Conservation (phyloP, 2,797 vertebrate genomes). For the Diglossa cyanea region DNA sequence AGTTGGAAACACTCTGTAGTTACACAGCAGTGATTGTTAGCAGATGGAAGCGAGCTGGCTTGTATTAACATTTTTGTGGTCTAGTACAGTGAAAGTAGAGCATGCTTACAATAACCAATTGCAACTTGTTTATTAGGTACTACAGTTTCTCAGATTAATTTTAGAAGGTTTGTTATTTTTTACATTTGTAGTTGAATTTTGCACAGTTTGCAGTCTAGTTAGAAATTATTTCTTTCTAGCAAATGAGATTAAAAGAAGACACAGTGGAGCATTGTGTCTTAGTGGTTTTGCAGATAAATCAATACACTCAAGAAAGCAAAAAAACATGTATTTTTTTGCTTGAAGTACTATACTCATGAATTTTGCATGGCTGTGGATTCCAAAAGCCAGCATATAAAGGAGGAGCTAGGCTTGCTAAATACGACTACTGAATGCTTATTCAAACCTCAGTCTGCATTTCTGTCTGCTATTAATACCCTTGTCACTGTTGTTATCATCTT, state of each 20-base stretch:
- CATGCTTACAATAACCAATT: neutral
- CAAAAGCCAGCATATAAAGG: neutral
- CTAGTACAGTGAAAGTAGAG: neutral
- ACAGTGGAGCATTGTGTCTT: neutral
- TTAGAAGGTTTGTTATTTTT: neutral
- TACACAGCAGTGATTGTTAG: neutral
- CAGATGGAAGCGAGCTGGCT: conserved; percentile 1
- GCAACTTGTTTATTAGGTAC: neutral
- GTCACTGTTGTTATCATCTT: neutral
- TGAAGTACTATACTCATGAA: conserved; percentile 14
- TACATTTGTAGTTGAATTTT: neutral
- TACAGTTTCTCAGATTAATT: neutral
- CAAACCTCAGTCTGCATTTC: neutral
- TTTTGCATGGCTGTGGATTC: conserved; percentile 45
- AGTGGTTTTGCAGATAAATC: neutral
- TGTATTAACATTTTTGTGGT: neutral
- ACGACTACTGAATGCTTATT: conserved; percentile 5
- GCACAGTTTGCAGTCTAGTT: neutral
- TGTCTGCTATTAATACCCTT: conserved; percentile 14
- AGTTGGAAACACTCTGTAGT: neutral
- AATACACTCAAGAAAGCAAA: neutral
- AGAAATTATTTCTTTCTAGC: neutral
- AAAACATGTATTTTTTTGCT: neutral
- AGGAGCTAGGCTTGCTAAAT: conserved; percentile 1
- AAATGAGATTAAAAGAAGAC: neutral